Conservation (phyloP, 2,888 invertebrate genomes). For the Tetramorium bicarinatum region DNA sequence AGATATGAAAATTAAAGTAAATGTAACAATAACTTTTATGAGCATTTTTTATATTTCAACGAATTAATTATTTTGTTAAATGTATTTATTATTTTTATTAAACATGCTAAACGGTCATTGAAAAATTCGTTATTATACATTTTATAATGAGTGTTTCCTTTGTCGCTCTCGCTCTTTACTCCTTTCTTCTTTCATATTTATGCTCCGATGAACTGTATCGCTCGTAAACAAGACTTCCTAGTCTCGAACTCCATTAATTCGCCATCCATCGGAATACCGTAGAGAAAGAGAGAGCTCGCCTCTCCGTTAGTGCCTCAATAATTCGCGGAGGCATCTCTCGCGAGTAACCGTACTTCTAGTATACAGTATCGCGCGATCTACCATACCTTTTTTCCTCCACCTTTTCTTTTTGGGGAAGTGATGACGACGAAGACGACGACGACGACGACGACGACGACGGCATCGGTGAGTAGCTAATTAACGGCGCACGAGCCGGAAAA, state of each 20-base stretch:
- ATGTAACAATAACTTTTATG: neutral
- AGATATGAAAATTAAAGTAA: neutral
- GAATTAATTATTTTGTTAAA: neutral
- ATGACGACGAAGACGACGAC: neutral
- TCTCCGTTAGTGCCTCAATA: slow-evolving; percentile 73
- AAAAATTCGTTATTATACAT: slow-evolving; percentile 19
- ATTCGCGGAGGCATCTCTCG: slow-evolving; percentile 61
- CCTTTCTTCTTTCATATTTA: slow-evolving; percentile 77
- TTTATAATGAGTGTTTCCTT: slow-evolving; percentile 51
- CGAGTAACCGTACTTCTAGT: slow-evolving; percentile 50
- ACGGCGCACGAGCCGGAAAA: slow-evolving; percentile 28
- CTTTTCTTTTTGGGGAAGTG: neutral
- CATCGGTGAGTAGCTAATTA: slow-evolving; percentile 36
- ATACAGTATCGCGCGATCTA: slow-evolving; percentile 5
- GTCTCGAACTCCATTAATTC: slow-evolving; percentile 76
- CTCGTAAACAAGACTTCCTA: slow-evolving; percentile 74
- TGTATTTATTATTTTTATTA: neutral
- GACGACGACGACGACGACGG: slow-evolving; percentile 17
- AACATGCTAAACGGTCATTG: neutral
- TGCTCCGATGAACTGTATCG: slow-evolving; percentile 81
- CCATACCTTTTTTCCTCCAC: neutral
- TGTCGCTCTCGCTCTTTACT: neutral
- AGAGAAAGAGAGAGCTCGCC: slow-evolving; percentile 40
- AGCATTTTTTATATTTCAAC: neutral
- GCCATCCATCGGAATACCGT: slow-evolving; percentile 74